These are phyloP conservation scores for Pelodiscus sinensis DNA, from an alignment of 2,113 vertebrate genomes.

Conservation along the genomic window DNA sequence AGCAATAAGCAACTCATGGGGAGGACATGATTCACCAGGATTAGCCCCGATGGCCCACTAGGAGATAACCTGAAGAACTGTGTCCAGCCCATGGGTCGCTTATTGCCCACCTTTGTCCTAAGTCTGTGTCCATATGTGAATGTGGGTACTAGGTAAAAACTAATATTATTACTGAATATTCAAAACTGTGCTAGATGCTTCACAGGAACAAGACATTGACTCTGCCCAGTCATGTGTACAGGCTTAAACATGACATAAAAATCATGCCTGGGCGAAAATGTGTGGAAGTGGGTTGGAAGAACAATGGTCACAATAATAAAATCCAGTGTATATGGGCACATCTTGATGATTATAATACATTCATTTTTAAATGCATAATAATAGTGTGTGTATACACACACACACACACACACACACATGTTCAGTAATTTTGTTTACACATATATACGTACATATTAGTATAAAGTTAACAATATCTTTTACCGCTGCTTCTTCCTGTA, in stretches of 20 bases:
- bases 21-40: no score
- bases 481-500: background rate
- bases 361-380: background rate
- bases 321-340: background rate
- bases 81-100: no score
- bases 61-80: no score
- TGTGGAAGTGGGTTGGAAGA: background rate
- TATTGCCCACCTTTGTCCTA: no score
- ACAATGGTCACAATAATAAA: background rate
- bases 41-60: no score
- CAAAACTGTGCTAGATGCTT: background rate
- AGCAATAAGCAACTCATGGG: no score
- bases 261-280: background rate
- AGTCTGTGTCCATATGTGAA: background rate
- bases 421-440: background rate
- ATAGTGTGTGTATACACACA: background rate
- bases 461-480: background rate
- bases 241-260: background rate
- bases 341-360: slow-evolving; percentile 11
- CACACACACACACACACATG: background rate
- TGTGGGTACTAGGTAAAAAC: background rate
- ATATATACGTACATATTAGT: background rate
- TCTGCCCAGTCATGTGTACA: background rate
- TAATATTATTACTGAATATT: background rate
- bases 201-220: background rate